Conservation (phyloP, 1,140 invertebrate species). For the Riptortus pedestris region DNA sequence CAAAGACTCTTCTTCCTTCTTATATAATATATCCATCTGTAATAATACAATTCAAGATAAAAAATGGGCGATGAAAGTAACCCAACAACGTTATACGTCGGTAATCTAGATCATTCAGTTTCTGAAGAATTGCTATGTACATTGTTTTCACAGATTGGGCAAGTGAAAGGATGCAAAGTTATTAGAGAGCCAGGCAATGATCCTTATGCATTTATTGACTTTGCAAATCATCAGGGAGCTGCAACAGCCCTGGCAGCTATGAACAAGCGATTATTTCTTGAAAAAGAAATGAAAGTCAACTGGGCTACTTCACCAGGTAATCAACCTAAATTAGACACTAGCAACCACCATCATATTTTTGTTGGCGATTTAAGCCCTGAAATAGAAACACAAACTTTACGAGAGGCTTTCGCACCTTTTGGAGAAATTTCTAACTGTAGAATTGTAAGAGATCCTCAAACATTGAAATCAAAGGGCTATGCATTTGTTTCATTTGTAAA, state of each 20-base stretch:
- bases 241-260: constrained; percentile 90
- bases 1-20: too few relatives aligned
- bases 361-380: constrained; percentile 98
- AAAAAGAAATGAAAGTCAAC: constrained; percentile 99
- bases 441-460: constrained; percentile 96
- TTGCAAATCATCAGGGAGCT: constrained; percentile 84
- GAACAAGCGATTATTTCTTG: constrained; percentile 91
- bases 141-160: constrained; percentile 90
- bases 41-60: too few relatives aligned
- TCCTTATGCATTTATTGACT: constrained; percentile 97
- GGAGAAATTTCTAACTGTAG: constrained; percentile 99
- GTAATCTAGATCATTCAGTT: constrained; percentile 86
- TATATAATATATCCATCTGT: too few relatives aligned
- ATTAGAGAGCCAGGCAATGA: constrained; percentile 93
- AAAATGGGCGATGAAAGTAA: constrained; percentile 63
- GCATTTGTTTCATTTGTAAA: constrained; percentile 99
- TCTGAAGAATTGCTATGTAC: constrained; percentile 88
- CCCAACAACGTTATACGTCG: constrained; percentile 87
- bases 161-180: constrained; percentile 95
- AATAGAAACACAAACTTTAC: constrained; percentile 92
- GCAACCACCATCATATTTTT: constrained; percentile 98
- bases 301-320: constrained; percentile 96
- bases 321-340: constrained; percentile 95
- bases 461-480: constrained; percentile 98
- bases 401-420: constrained; percentile 94